Base-by-base conservation (phyloP, 2,888 invertebrate species). In the Charanyca ferruginea region DNA sequence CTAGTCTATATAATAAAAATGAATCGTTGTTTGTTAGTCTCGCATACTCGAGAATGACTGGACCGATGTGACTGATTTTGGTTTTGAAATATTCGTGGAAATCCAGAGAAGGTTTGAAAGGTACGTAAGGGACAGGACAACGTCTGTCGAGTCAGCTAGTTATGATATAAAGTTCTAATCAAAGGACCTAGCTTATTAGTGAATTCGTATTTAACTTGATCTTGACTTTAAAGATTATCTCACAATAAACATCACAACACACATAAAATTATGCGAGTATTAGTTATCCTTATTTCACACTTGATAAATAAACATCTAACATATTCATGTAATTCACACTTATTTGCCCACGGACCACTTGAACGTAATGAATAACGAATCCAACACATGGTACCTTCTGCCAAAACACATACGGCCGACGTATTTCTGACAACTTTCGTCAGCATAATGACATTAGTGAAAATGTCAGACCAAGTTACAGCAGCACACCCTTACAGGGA, bases 381-480 rank as follows among this genome's bases (percentile, higher is more conserved):
- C 51, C 41, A 44, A 44, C 42, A 55, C 32, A 59, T 48, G 41
- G 35, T 35, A 44, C 55, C 58, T 20, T 22, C 42, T 47, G 44
- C 42, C 49, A 47, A 38, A 67, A 79, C 75, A 66, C 28, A 57
- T 20, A 57, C 47, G n/a, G 23, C 32, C 32, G 18, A 32, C 57
- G 32, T 42, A 35, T 59, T 57, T 61, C 84, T 79, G 72, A 84
- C 85, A 86, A 86, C 85, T 89, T 90, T 87, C 86, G 85, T 86
- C 85, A 85, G 81, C 73, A 85, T 89, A 90, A 92, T 90, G 89
- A 87, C 85, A 90, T 93, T 93, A 90, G 89, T 86, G 87, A 85
- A 88, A 91, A 91, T 90, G 91, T 90, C 91, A 90, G 88, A 81
- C 83, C 84, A 85, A 88, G 90, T 92, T 89, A 87, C 85, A 85